Percentiles rank a stretch among this genome's conserved stretches.
Evolutionary conservation across 2,113 vertebrate species (phyloP).

Genomic region (Cyanoderma ruficeps): DNA sequence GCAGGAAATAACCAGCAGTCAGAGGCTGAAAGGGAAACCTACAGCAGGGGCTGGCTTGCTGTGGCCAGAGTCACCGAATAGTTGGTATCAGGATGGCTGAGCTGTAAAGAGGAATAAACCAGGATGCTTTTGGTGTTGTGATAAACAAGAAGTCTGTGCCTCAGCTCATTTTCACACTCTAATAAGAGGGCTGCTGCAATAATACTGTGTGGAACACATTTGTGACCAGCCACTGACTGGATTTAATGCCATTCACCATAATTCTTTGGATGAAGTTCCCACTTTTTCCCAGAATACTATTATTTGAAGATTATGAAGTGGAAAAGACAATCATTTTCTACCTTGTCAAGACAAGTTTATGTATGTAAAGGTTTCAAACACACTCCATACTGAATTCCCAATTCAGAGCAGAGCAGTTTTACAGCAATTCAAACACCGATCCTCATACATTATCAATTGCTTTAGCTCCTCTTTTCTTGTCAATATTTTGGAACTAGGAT

Average conservation of each 20-base stretch:
- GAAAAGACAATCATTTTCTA: not conserved
- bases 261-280: not conserved
- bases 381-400: not conserved
- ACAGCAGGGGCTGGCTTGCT: not conserved
- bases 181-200: not conserved
- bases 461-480: not conserved
- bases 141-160: not conserved
- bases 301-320: not conserved
- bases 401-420: not conserved
- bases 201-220: accelerated
- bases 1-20: not conserved
- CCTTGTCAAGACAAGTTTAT: not conserved
- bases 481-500: not conserved
- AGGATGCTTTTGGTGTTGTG: not conserved
- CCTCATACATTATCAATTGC: not conserved
- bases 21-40: not conserved
- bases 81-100: not conserved
- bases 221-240: not conserved
- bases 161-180: not conserved
- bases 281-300: not conserved
- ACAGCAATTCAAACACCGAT: not conserved
- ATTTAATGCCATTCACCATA: not conserved
- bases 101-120: not conserved
- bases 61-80: not conserved
- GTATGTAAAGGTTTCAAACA: not conserved